These are phyloP conservation scores for Oreochromis grahami DNA, from an alignment of 2,797 vertebrate species.

Conservation along the genomic window DNA sequence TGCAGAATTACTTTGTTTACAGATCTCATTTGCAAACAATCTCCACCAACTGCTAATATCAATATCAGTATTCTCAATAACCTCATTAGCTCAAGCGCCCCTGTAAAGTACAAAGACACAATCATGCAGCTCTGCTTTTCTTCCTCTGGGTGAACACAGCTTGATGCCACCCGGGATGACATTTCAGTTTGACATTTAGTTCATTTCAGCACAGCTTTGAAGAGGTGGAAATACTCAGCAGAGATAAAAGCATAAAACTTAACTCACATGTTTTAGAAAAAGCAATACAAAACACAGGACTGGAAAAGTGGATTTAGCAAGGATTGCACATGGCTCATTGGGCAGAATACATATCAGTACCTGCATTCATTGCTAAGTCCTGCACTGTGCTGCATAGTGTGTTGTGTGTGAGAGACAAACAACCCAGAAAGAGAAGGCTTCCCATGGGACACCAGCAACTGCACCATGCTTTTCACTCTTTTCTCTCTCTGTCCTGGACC, in stretches of 20 bases:
- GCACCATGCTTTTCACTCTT: slow-evolving; percentile 18
- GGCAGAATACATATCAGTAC: not conserved
- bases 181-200: slow-evolving; percentile 58
- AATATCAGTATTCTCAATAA: slow-evolving; percentile 16
- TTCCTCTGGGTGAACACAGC: slow-evolving; percentile 31
- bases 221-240: not conserved
- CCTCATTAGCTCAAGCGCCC: slow-evolving; percentile 32
- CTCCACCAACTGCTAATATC: not conserved
- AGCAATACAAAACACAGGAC: not conserved
- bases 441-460: slow-evolving; percentile 62
- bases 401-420: slow-evolving; percentile 42
- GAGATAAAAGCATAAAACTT: not conserved
- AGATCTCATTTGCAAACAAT: not conserved
- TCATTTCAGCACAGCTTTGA: slow-evolving; percentile 40
- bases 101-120: slow-evolving; percentile 47
- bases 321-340: not conserved
- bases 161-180: slow-evolving; percentile 44
- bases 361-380: slow-evolving; percentile 13
- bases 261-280: not conserved
- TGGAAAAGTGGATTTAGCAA: not conserved
- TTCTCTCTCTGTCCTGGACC: not conserved
- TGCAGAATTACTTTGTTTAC: not conserved
- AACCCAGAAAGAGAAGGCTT: slow-evolving; percentile 58
- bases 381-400: slow-evolving; percentile 37
- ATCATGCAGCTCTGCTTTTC: slow-evolving; percentile 6